Conservation (phyloP, 1,140 invertebrate species). For the Drosophila sp. region DNA sequence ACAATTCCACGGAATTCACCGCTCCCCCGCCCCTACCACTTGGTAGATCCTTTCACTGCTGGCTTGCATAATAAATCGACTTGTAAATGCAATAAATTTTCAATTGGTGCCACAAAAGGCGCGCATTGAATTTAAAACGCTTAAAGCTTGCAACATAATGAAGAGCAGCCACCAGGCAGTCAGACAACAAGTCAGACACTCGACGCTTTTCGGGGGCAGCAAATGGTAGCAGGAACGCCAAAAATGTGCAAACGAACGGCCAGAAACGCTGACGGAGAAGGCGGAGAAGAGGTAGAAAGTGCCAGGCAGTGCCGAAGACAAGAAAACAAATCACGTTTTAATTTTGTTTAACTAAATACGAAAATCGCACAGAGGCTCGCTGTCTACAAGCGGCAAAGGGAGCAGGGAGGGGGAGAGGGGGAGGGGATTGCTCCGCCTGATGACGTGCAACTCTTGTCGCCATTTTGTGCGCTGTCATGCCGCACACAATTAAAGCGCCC, state of each 20-base stretch:
- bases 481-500: slow-evolving; percentile 79
- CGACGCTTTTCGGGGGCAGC: slow-evolving; percentile 6
- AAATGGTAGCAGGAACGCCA: slow-evolving; percentile 49
- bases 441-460: slow-evolving; percentile 81
- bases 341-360: slow-evolving; percentile 84
- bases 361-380: slow-evolving; percentile 66
- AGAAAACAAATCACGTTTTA: slow-evolving; percentile 84
- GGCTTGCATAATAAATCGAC: slow-evolving; percentile 77
- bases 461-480: slow-evolving; percentile 81
- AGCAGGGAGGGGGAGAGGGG: background rate
- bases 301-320: slow-evolving; percentile 77
- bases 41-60: slow-evolving; percentile 5
- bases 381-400: background rate
- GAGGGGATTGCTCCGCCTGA: slow-evolving; percentile 57
- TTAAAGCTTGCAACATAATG: slow-evolving; percentile 62
- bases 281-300: slow-evolving; percentile 43
- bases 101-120: slow-evolving; percentile 61
- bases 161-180: slow-evolving; percentile 19
- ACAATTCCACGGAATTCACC: no score
- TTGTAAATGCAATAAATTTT: slow-evolving; percentile 81
- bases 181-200: slow-evolving; percentile 19
- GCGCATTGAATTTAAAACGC: slow-evolving; percentile 73
- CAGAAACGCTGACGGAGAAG: slow-evolving; percentile 22
- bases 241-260: slow-evolving; percentile 68
- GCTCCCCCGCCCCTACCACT: background rate